phyloP scores from a whole-genome alignment of 53 echinoderm and acorn worm genomes.

The Hippasteria phrygiana region DNA sequence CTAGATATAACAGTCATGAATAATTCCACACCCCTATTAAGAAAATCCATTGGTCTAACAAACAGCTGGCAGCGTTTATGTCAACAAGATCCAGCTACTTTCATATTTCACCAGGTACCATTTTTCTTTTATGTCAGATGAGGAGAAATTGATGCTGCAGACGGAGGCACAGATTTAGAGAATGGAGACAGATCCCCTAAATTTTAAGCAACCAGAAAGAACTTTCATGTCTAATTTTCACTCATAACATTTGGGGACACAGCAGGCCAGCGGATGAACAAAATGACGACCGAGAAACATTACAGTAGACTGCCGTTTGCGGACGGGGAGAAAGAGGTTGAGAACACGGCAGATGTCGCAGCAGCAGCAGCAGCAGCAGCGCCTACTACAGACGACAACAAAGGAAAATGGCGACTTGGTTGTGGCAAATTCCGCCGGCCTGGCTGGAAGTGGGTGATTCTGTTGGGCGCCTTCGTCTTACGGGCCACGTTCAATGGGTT shows the following conservation, averaged over 20 bases:
- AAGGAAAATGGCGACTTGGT: background rate
- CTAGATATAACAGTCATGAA: too few relatives aligned
- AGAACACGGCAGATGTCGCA: background rate
- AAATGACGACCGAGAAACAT: slow-evolving; percentile 6
- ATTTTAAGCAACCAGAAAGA: background rate
- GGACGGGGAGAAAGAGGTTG: background rate
- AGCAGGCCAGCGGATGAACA: slow-evolving; percentile 19
- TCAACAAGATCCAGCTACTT: background rate
- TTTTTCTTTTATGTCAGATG: background rate
- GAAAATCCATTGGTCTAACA: too few relatives aligned
- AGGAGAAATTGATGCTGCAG: background rate
- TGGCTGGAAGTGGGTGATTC: slow-evolving; percentile 52
- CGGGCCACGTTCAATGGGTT: slow-evolving; percentile 4
- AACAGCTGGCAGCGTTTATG: too few relatives aligned
- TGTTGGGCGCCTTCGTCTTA: slow-evolving; percentile 17
- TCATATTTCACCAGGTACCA: background rate
- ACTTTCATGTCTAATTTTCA: slow-evolving; percentile 15
- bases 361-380: background rate
- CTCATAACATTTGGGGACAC: background rate
- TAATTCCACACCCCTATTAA: too few relatives aligned
- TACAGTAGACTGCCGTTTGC: background rate
- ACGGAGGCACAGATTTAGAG: background rate
- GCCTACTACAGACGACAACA: background rate
- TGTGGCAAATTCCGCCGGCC: slow-evolving; percentile 20
- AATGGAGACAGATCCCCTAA: slow-evolving; percentile 12